A percentile compares a stretch with the other conserved stretches of the same genome.
Evolutionary conservation across 2,113 vertebrate genomes (phyloP).

Genomic region (Potamarius usumacintae): DNA sequence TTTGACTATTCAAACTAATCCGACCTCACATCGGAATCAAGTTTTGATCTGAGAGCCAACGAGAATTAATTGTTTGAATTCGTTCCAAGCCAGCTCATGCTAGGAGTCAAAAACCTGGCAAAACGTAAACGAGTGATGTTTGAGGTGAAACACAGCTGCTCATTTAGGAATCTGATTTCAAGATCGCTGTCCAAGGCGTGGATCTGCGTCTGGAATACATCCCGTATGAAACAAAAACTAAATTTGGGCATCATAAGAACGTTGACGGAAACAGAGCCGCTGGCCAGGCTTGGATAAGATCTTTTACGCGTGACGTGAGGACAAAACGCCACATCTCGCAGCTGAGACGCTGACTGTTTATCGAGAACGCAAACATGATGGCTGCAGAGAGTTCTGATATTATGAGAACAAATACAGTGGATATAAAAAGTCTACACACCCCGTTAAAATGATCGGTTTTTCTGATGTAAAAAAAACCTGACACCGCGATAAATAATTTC

Average conservation of each 20-base stretch:
- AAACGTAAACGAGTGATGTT: not conserved
- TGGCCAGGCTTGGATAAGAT: too few species aligned
- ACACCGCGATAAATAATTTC: too few species aligned
- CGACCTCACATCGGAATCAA: not conserved
- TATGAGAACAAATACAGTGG: too few species aligned
- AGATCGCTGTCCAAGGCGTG: not conserved
- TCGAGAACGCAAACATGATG: too few species aligned
- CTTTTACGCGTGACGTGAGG: too few species aligned
- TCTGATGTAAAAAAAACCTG: too few species aligned
- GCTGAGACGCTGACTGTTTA: too few species aligned
- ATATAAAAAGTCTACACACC: too few species aligned
- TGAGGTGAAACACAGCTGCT: not conserved
- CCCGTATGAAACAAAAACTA: not conserved
- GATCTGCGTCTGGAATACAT: not conserved
- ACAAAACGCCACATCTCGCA: too few species aligned
- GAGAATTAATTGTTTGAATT: not conserved
- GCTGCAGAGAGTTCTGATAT: too few species aligned
- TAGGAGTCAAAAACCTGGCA: not conserved
- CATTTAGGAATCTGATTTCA: not conserved
- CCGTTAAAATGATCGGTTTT: too few species aligned
- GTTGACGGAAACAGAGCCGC: not conserved
- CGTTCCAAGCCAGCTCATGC: not conserved
- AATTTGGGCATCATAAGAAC: not conserved
- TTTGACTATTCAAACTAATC: not conserved
- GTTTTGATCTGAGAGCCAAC: not conserved